phyloP scores from a whole-genome alignment of 2,113 vertebrate species.

The Malurus elegans region DNA sequence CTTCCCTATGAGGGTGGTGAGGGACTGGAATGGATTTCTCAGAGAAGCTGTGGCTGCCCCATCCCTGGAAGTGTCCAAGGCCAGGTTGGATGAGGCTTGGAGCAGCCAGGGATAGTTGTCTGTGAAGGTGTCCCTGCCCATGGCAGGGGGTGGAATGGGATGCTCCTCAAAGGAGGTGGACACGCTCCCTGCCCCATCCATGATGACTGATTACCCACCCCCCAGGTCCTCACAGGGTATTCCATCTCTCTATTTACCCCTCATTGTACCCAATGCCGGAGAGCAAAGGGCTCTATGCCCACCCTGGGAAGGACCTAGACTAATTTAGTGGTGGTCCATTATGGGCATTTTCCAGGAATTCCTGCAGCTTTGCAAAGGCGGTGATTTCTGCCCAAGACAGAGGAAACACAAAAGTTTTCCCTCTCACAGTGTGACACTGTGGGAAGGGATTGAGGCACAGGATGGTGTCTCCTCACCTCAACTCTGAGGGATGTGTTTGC shows the following conservation, averaged over 20 bases:
- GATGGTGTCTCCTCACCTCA: accelerated
- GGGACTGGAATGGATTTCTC: neutral
- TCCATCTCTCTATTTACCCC: neutral
- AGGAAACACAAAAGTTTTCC: neutral
- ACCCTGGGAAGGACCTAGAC: neutral
- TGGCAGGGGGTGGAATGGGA: neutral
- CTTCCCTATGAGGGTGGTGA: neutral
- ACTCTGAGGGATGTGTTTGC: neutral
- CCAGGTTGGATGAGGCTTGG: neutral
- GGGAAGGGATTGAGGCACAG: neutral
- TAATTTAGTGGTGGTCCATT: neutral
- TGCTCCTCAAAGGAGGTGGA: neutral
- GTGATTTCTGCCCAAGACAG: neutral
- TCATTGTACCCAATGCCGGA: accelerated
- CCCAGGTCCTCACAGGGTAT: too few species aligned
- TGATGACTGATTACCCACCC: neutral
- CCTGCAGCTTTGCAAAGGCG: neutral
- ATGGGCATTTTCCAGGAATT: neutral
- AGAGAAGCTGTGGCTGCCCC: neutral
- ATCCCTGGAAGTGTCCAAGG: neutral
- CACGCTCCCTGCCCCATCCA: neutral
- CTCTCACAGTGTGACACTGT: neutral
- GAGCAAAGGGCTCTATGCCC: neutral
- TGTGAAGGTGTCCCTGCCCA: neutral
- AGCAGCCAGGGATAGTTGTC: neutral